Evolutionary conservation across 2,888 invertebrate genomes (phyloP), one percentile per base, ranked within the genome.

Genomic region (Teleogryllus oceanicus): DNA sequence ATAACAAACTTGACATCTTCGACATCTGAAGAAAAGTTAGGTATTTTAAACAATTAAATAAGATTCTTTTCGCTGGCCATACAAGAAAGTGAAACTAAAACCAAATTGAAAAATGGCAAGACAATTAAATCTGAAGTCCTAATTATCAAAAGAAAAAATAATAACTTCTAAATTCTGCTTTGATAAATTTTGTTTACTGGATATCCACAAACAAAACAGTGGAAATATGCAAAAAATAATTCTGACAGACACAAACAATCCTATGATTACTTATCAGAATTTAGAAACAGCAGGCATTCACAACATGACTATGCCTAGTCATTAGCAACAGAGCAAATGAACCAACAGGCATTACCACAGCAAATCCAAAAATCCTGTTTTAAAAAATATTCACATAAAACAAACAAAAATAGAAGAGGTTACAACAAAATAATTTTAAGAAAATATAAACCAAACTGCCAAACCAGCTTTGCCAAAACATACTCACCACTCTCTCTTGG

Each of bases 1-100:
- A 93, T 92, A 80, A 93, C 93, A 88, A 90, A 92, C 87, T 92
- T 92, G 83, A 93, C 92, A 86, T 93, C 92, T 85, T 92, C 91
- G 84, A 93, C 92, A 89, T 93, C 93, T 93, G 87, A n/a, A 76
- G 76, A 20, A 75, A 79, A 79, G 50, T 18, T 49, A 79, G 21
- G 13, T 62, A 62, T 62, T 62, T 18, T 62, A 18, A 5, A 62
- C 62, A 62, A 62, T 12, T 62, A 62, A 18, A 18, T n/a, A 12
- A 62, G n/a, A 62, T 62, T 4, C 62, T 37, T 37, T 37, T 37
- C 8, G 37, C 8, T 18, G n/a, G n/a, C 12, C n/a, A 62, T 62
- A 62, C 62, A 62, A 24, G 3, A 24, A 24, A 62, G 62, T 62
- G n/a, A 62, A 62, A 18, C 62, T 18, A 18, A 62, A 62, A 18